Conservation (phyloP, 2,888 invertebrate genomes). For the Orthosia incerta region DNA sequence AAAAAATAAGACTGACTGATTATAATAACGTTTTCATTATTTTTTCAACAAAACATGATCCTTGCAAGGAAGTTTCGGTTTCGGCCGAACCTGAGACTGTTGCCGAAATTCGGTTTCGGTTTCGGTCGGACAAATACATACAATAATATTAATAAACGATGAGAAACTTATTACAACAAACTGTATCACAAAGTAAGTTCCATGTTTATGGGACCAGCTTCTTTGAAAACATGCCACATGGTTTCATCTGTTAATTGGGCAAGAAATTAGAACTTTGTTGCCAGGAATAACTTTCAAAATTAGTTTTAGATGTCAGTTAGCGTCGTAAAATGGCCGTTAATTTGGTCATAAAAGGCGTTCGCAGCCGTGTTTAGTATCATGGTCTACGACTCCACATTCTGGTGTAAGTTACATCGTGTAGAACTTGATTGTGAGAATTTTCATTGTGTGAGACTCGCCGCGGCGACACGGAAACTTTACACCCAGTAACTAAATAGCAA, state of each 20-base stretch:
- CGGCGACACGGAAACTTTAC: constrained; percentile 80
- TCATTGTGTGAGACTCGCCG: constrained; percentile 76
- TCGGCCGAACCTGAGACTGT: no score
- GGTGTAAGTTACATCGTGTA: constrained; percentile 77
- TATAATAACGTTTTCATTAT: no score
- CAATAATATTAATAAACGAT: no score
- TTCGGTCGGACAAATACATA: no score
- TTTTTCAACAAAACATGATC: no score
- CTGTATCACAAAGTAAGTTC: not conserved
- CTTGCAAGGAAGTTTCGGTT: no score
- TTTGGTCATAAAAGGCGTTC: constrained; percentile 56
- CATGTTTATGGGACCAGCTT: not conserved
- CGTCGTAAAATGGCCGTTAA: constrained; percentile 61
- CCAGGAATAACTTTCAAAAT: constrained; percentile 61
- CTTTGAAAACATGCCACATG: constrained; percentile 22
- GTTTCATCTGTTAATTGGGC: constrained; percentile 50
- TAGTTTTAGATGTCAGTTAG: constrained; percentile 59
- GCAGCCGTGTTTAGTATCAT: constrained; percentile 54
- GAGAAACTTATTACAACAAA: not conserved
- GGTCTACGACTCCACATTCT: constrained; percentile 56
- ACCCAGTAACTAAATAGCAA: constrained; percentile 82
- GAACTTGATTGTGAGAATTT: constrained; percentile 75
- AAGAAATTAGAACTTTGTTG: constrained; percentile 54
- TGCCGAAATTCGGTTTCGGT: no score
- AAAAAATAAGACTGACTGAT: no score